Evolutionary conservation across 2,888 invertebrate genomes (phyloP).

Genomic region (Synanthedon formicaeformis): DNA sequence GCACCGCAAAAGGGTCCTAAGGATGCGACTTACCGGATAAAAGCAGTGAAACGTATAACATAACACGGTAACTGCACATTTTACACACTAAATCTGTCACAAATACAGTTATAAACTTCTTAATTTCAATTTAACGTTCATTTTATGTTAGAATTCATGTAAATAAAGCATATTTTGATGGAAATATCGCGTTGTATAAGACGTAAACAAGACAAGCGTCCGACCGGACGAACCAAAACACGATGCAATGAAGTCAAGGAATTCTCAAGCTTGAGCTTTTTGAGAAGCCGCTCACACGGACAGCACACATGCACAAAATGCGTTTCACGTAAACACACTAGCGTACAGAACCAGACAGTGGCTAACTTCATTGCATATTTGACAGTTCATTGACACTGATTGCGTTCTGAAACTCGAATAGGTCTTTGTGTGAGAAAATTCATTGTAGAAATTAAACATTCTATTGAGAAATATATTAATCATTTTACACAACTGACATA

Average conservation of each 20-base stretch:
- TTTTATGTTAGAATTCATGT: conserved; percentile 26
- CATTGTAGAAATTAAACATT: neutral
- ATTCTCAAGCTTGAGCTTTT: conserved; percentile 9
- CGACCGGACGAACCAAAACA: conserved; percentile 19
- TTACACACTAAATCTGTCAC: conserved; percentile 20
- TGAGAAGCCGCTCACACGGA: conserved; percentile 33
- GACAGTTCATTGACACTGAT: conserved; percentile 58
- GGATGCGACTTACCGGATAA: conserved; percentile 60
- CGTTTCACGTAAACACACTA: conserved; percentile 24
- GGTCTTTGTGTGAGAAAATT: neutral
- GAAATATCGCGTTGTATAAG: conserved; percentile 2
- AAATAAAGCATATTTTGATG: conserved; percentile 16
- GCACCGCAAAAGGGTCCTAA: conserved; percentile 36
- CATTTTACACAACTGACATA: neutral
- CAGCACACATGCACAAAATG: conserved; percentile 29
- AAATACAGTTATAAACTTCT: conserved; percentile 8
- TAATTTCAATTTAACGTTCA: conserved; percentile 15
- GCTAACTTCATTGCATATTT: conserved; percentile 56
- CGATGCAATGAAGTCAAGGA: conserved; percentile 5
- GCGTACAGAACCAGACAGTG: conserved; percentile 35
- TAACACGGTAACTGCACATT: conserved; percentile 44
- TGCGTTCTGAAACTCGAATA: conserved; percentile 21
- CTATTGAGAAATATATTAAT: neutral
- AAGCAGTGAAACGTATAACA: conserved; percentile 40
- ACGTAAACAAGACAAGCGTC: conserved; percentile 29